Evolutionary conservation across 92 coral and sea anemone genomes (phyloP).

Genomic region (Palythoa caribaeorum): DNA sequence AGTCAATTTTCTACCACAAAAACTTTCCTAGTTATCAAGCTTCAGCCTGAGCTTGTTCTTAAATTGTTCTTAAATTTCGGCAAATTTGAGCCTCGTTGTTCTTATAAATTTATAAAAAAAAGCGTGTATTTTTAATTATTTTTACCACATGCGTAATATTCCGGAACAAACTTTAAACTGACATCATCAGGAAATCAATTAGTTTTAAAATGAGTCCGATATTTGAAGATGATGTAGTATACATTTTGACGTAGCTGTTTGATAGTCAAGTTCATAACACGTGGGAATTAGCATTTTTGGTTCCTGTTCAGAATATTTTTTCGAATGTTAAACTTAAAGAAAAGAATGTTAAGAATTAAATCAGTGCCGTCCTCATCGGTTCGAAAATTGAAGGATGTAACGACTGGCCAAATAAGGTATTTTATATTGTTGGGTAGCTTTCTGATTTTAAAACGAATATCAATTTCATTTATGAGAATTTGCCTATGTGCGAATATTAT

Average conservation of each 20-base stretch:
- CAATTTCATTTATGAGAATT: neutral
- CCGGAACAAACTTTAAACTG: slow-evolving; percentile 6
- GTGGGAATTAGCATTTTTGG: neutral
- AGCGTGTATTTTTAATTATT: neutral
- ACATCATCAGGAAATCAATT: neutral
- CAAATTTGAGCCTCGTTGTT: too few species aligned
- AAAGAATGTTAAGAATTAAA: neutral
- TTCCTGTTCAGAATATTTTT: neutral
- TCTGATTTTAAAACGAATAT: neutral
- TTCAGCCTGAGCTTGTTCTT: too few species aligned
- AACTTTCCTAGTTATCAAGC: neutral
- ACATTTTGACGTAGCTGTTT: neutral
- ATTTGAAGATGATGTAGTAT: neutral
- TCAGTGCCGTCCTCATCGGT: neutral
- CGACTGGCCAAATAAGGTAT: neutral
- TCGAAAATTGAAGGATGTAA: neutral
- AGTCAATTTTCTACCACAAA: too few species aligned
- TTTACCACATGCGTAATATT: neutral
- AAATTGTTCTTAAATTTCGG: too few species aligned
- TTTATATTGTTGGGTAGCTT: neutral
- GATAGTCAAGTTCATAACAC: neutral
- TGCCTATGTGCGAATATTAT: neutral
- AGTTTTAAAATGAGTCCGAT: neutral
- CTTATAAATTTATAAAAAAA: too few species aligned
- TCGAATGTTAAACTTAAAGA: neutral